Conservation (phyloP, 1,140 invertebrate genomes). For the Papilio polyxenes region DNA sequence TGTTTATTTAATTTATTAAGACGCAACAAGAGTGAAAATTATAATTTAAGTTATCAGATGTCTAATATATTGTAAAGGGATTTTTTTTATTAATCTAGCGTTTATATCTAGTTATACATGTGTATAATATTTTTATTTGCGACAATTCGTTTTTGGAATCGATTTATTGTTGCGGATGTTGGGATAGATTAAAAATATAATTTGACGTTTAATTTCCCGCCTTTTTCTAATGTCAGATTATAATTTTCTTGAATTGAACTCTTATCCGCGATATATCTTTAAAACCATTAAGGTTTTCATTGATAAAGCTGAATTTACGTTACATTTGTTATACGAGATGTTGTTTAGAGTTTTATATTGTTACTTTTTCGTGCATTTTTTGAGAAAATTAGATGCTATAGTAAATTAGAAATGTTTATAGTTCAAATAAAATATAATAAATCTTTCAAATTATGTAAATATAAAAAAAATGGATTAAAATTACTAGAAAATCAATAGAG, state of each 20-base stretch:
- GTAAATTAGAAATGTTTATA: neutral
- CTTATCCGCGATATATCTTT: neutral
- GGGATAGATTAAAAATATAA: neutral
- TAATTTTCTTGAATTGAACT: neutral
- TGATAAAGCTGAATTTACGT: slow-evolving; percentile 11
- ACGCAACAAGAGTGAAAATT: slow-evolving; percentile 31
- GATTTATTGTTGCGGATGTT: neutral
- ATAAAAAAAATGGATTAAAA: too few relatives aligned
- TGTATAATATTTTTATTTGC: slow-evolving; percentile 30
- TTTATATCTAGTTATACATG: slow-evolving; percentile 30
- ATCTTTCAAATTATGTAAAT: too few relatives aligned
- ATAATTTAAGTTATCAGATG: slow-evolving; percentile 28
- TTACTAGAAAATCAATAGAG: too few relatives aligned
- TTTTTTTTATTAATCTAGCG: neutral
- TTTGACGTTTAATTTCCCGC: slow-evolving; percentile 33
- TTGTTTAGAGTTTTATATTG: slow-evolving; percentile 24
- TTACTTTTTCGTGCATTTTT: slow-evolving; percentile 26
- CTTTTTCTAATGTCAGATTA: slow-evolving; percentile 32
- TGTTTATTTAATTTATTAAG: neutral
- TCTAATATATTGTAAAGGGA: slow-evolving; percentile 36
- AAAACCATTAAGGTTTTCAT: neutral
- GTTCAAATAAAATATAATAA: too few relatives aligned
- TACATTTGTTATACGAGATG: slow-evolving; percentile 15
- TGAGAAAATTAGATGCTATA: neutral
- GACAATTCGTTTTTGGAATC: slow-evolving; percentile 22